Percentiles rank a stretch among this genome's conserved stretches.
These are phyloP conservation scores for Nerophis lumbriciformis DNA, from an alignment of 2,113 vertebrate species.

Conservation along the genomic window DNA sequence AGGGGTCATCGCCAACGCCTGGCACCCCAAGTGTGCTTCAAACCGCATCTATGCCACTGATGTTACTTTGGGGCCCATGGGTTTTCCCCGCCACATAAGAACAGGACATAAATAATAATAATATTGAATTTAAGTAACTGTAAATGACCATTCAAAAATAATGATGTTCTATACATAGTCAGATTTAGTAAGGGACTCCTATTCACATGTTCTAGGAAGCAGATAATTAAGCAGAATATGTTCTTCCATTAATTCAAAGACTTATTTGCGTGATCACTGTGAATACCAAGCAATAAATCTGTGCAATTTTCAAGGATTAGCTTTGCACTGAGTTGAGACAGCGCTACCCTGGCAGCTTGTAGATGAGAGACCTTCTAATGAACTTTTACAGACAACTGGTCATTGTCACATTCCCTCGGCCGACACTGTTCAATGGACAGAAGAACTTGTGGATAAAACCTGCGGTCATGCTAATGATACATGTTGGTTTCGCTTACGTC, in stretches of 20 bases:
- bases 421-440: slow-evolving; percentile 21
- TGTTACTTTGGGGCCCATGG: no score
- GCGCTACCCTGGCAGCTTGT: slow-evolving; percentile 31
- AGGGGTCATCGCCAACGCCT: no score
- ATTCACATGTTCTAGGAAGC: neutral
- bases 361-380: slow-evolving; percentile 37
- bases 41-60: no score
- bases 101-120: no score
- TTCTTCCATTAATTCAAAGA: neutral
- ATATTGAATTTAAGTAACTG: no score
- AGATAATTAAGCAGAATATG: slow-evolving; percentile 13
- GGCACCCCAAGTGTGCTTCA: no score
- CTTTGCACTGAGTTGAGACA: slow-evolving; percentile 50
- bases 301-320: slow-evolving; percentile 70
- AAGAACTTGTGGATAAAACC: slow-evolving; percentile 41
- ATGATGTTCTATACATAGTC: no score
- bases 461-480: slow-evolving; percentile 69
- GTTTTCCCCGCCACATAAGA: no score
- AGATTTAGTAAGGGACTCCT: no score
- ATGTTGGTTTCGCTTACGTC: slow-evolving; percentile 67
- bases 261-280: no score
- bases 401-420: slow-evolving; percentile 24
- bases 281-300: slow-evolving; percentile 57
- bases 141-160: no score
- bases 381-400: slow-evolving; percentile 29